Evolutionary conservation across 2,797 vertebrate genomes (phyloP), one percentile per base, ranked within the genome.

Genomic region (Melanotaenia boesemani): DNA sequence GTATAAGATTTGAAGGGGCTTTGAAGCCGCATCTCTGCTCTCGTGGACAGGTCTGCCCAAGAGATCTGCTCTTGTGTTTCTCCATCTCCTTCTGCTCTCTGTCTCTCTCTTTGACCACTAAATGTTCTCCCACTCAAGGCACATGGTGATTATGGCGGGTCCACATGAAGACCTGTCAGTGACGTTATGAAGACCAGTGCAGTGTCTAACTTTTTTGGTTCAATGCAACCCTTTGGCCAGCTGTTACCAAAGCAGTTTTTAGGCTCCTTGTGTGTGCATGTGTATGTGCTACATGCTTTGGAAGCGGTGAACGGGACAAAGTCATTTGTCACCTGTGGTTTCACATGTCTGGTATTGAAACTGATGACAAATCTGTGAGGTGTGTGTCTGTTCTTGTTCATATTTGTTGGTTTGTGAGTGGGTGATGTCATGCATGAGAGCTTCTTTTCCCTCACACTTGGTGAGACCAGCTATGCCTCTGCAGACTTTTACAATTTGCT

Each of bases 241-340:
- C 76, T 84, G 88, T 89, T 89, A 71, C 82, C 83, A 79, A 74
- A 67, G 82, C 72, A 82, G 64, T 77, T 84, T 77, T 36, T 44
- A 11, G 68, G 24, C 13, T n/a, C 3, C 52, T 0, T 61, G n/a
- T 73, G 61, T 54, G 41, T 67, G 63, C 37, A 36, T 63, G 63
- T 55, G 34, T 69, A 22, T 66, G 48, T 63, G 63, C 59, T 78
- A 37, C 70, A 44, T 37, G 39, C 58, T 69, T 77, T 68, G 39
- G 39, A 73, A 76, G 50, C 56, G 74, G 24, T 16, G 22, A 77
- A 73, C 69, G 74, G 73, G 79, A 87, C 87, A 75, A 54, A 90
- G 68, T 89, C 78, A 91, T 92, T 91, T 92, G 91, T 92, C 92
- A 91, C 86, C 83, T 82, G 87, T 0, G 86, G 90, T 76, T 88